Base-by-base conservation (phyloP, 2,888 invertebrate species). In the Rhimphoctona megacephalus region DNA sequence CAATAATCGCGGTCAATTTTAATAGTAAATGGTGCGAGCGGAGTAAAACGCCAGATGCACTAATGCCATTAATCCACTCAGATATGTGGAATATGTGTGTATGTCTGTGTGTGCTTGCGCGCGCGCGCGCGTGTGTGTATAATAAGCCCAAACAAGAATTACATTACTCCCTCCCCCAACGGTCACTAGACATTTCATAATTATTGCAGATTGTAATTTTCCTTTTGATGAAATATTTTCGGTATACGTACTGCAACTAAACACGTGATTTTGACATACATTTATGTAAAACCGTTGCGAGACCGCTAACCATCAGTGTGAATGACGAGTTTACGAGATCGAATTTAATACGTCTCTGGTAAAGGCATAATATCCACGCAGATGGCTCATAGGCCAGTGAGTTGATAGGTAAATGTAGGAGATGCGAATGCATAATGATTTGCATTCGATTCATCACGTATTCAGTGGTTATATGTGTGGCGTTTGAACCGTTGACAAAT, bases 401-500 rank as follows among this genome's bases (percentile, higher is more conserved):
- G 39, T 67, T 67, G 66, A 66, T 80, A 39, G 66, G 77, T 81
- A 81, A 81, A 83, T 77, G 74, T 25, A 69, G 49, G 77, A 43
- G 49, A 70, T 57, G 74, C 72, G 36, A 70, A 82, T 69, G 81
- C 49, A 85, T 19, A 64, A 77, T 54, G 74, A 67, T 76, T 76
- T 64, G 39, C 52, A 54, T 74, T 54, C 73, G 61, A 69, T 83
- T 78, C 33, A 84, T 73, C 69, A 73, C 19, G 33, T 81, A 81
- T 86, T 84, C 84, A 78, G 77, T 70, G 64, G 49, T 70, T 54
- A 61, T 30, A 30, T 5, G 25, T 64, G 30, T 17, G 76, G 25
- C 70, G n/a, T 49, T 80, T 46, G 64, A 77, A 81, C 30, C 69
- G 67, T 85, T 76, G 78, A 79, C 83, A 67, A 86, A 84, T 66